Conservation (phyloP, 2,113 vertebrate species). For the Plecturocebus donacophilus region DNA sequence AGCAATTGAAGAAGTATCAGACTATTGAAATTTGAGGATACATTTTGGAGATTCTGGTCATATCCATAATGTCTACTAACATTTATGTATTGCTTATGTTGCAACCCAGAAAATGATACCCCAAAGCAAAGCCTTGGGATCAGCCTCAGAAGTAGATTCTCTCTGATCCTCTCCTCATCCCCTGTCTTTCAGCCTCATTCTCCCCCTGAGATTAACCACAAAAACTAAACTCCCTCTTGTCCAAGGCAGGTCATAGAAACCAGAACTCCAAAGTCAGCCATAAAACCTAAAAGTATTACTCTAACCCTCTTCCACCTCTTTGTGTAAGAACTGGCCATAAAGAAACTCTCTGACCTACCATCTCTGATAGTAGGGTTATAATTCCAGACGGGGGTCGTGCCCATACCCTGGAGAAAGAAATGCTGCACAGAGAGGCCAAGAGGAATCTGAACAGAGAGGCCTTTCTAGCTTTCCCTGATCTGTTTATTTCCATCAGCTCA, state of each 20-base stretch:
- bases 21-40: neutral
- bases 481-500: neutral
- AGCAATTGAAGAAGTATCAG: neutral
- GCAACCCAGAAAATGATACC: neutral
- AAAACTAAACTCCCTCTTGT: neutral
- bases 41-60: neutral
- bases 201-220: neutral
- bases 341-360: neutral
- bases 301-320: neutral
- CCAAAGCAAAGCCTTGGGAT: neutral
- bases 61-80: neutral
- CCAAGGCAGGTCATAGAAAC: neutral
- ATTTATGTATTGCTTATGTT: neutral
- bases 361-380: neutral
- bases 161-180: neutral
- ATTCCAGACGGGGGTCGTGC: neutral
- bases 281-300: neutral
- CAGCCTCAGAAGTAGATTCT: neutral
- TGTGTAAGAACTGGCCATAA: neutral
- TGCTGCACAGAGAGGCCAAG: neutral
- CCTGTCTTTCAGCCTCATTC: neutral
- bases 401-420: accelerated
- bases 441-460: neutral
- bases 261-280: neutral
- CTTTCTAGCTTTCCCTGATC: neutral